Base-by-base conservation (phyloP, 2,888 invertebrate species). In the Frankliniella intonsa region DNA sequence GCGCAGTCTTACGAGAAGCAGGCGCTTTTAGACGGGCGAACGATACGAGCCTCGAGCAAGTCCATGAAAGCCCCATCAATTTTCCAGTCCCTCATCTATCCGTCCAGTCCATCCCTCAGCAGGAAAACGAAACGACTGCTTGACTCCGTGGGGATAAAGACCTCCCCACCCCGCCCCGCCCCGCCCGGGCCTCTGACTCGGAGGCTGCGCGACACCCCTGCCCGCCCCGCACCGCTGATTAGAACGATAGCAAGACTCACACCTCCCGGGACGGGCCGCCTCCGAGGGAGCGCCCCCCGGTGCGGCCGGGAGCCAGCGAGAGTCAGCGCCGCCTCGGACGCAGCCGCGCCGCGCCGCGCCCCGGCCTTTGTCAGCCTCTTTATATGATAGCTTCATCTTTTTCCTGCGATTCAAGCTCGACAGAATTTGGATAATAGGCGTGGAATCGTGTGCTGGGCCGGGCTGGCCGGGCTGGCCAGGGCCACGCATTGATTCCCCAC, bases 361-460 rank as follows among this genome's bases (percentile, higher is more conserved):
- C 69, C 69, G n/a, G 8, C 69, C 69, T 25, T 76, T 76, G 69
- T 76, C 69, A 76, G 62, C 62, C 62, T 62, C 69, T 76, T 22
- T 22, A 76, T 25, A 76, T 76, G 69, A 76, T 76, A 8, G 69
- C 69, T 76, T 62, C 62, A 62, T 62, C 69, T 25, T 76, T 25
- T 76, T 25, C 22, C n/a, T n/a, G 11, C n/a, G 69, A 69, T 69
- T 69, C 69, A 69, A n/a, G 69, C 69, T 25, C 69, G 69, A 76
- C 69, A 76, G 69, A 76, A 22, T 76, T 25, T 22, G 69, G 69
- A 76, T 76, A 76, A 76, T 76, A 76, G 69, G 22, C 62, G 62
- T 62, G 62, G 69, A 22, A 76, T 76, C 69, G 25, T 22, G 69
- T 12, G 69, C 69, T 22, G 0, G 62, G 38, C 38, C 38, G 5